Conservation (phyloP, 2,113 vertebrate species). For the Potamarius usumacintae region DNA sequence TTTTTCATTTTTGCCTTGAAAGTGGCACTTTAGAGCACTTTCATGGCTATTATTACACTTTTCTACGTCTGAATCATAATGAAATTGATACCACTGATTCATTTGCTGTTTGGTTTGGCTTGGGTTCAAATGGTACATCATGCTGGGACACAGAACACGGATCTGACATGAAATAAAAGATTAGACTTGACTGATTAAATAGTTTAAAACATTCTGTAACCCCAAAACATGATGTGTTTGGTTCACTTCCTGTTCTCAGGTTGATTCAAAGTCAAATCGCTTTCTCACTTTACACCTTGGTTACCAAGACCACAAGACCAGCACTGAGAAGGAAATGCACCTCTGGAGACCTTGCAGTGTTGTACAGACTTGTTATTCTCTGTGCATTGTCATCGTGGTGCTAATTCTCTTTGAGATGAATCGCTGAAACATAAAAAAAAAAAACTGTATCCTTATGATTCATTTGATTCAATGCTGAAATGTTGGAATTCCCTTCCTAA, state of each 20-base stretch:
- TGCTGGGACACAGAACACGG: background rate
- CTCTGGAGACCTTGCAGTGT: background rate
- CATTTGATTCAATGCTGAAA: background rate
- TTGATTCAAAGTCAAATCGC: background rate
- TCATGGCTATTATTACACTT: background rate
- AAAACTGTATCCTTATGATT: background rate
- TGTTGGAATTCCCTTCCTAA: background rate
- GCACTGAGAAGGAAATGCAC: background rate
- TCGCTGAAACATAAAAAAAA: background rate
- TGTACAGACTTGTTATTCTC: background rate
- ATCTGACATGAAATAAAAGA: background rate
- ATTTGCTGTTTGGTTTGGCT: background rate
- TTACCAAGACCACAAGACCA: background rate
- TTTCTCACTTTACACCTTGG: background rate
- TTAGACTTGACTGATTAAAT: too few relatives aligned
- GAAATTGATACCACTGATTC: background rate
- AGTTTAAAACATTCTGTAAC: background rate
- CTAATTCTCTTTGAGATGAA: background rate
- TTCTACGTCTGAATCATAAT: background rate
- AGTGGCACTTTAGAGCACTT: background rate
- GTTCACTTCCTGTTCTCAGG: background rate
- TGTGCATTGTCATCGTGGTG: background rate
- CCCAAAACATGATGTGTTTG: background rate
- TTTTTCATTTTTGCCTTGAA: background rate
- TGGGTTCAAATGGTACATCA: background rate